phyloP scores from a whole-genome alignment of 2,797 vertebrate species.

The Austrolebias charrua region DNA sequence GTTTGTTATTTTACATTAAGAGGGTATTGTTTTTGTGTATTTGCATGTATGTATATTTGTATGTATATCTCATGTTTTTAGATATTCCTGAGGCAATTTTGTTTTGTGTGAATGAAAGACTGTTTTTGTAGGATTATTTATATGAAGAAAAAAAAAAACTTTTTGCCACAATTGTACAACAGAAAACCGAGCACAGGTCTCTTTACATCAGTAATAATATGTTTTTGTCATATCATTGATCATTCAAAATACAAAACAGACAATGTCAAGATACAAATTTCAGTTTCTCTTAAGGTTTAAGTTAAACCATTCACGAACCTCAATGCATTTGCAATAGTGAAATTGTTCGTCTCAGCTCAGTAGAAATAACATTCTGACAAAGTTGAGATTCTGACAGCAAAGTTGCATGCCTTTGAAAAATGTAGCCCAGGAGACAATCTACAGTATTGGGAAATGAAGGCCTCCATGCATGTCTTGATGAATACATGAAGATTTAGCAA shows the following conservation, averaged over 20 bases:
- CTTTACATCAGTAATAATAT: constrained; percentile 39
- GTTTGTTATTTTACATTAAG: constrained; percentile 71
- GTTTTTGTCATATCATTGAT: constrained; percentile 67
- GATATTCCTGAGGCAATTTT: constrained; percentile 66
- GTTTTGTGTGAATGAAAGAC: constrained; percentile 68
- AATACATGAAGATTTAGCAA: constrained; percentile 58
- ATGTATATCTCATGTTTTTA: constrained; percentile 77
- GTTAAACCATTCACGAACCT: constrained; percentile 22
- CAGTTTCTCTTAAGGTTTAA: constrained; percentile 3
- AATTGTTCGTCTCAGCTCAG: constrained; percentile 59
- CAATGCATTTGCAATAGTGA: constrained; percentile 60
- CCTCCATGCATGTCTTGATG: constrained; percentile 40
- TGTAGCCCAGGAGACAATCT: constrained; percentile 44
- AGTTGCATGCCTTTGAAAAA: constrained; percentile 34
- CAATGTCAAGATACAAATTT: constrained; percentile 36
- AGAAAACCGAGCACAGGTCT: constrained; percentile 56
- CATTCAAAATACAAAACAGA: constrained; percentile 52
- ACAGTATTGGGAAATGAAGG: constrained; percentile 35
- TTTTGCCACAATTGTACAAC: constrained; percentile 57
- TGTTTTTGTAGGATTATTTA: constrained; percentile 84
- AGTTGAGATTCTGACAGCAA: constrained; percentile 21
- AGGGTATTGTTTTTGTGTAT: constrained; percentile 73
- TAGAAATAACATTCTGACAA: constrained; percentile 27
- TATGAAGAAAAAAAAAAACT: constrained; percentile 65
- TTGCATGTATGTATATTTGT: constrained; percentile 82